Conservation (phyloP, 2,888 invertebrate genomes). For the Serripes groenlandicus region DNA sequence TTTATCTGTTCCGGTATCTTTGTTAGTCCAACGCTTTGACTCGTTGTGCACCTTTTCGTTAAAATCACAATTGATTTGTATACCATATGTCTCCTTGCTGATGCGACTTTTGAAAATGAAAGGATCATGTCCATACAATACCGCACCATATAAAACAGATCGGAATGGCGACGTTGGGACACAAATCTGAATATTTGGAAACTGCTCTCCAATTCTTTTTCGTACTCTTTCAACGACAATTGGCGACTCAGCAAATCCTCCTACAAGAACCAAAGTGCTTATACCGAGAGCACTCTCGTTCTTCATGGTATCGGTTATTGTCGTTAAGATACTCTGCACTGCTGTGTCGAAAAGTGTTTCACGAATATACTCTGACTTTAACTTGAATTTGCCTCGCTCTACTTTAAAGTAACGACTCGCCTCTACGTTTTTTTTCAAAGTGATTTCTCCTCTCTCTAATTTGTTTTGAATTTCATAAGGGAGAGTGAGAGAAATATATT, state of each 20-base stretch:
- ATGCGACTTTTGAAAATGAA: constrained; percentile 48
- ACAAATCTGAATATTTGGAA: constrained; percentile 27
- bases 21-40: constrained; percentile 1
- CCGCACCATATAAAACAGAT: constrained; percentile 56
- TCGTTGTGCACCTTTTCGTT: background rate
- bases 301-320: constrained; percentile 24
- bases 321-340: background rate
- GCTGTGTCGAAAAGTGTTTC: constrained; percentile 42
- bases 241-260: constrained; percentile 56
- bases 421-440: constrained; percentile 6
- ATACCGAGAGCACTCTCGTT: constrained; percentile 7
- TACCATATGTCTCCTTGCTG: constrained; percentile 19
- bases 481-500: constrained; percentile 25
- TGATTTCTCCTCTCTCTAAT: constrained; percentile 10
- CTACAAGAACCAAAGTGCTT: constrained; percentile 41
- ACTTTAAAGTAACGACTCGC: background rate
- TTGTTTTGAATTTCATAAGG: constrained; percentile 16
- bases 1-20: background rate
- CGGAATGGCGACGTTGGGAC: constrained; percentile 50
- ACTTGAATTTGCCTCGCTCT: constrained; percentile 19
- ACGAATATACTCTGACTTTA: constrained; percentile 31
- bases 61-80: background rate
- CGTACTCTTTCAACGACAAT: constrained; percentile 38
- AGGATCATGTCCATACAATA: constrained; percentile 52
- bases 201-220: constrained; percentile 19